These are phyloP conservation scores for Turritopsis rubra DNA, from an alignment of 30 jellyfish, hydroid and myxozoan species.

Conservation along the genomic window DNA sequence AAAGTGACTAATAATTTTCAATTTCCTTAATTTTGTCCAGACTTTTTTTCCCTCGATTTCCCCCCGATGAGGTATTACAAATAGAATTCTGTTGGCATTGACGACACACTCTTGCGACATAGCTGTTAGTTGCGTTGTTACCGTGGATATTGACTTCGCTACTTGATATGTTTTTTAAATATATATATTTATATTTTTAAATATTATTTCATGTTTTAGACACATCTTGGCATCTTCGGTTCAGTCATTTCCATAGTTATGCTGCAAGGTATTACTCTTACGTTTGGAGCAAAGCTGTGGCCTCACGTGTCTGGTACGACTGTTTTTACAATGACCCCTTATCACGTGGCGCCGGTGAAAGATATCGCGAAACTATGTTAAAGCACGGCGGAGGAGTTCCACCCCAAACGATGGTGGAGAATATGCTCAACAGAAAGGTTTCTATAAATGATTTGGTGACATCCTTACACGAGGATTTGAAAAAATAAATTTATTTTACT, in stretches of 20 bases:
- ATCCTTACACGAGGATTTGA: constrained; percentile 58
- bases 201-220: constrained; percentile 19
- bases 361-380: constrained; percentile 63
- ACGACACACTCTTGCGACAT: too few relatives aligned
- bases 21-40: too few relatives aligned
- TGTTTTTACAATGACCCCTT: constrained; percentile 81
- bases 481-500: neutral
- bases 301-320: constrained; percentile 74
- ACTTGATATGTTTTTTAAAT: too few relatives aligned
- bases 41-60: too few relatives aligned
- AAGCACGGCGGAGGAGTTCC: constrained; percentile 95
- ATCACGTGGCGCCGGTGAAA: constrained; percentile 73
- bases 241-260: constrained; percentile 84
- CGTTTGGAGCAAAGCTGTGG: constrained; percentile 91
- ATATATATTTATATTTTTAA: too few relatives aligned
- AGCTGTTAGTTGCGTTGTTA: too few relatives aligned
- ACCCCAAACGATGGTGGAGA: constrained; percentile 56
- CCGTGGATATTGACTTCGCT: too few relatives aligned
- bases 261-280: constrained; percentile 92
- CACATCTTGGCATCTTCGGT: constrained; percentile 94
- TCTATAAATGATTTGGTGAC: constrained; percentile 46
- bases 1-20: too few relatives aligned
- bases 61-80: too few relatives aligned
- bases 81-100: too few relatives aligned
- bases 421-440: constrained; percentile 60